Base-by-base conservation (phyloP, 2,113 vertebrate genomes). In the Haemorhous mexicanus region DNA sequence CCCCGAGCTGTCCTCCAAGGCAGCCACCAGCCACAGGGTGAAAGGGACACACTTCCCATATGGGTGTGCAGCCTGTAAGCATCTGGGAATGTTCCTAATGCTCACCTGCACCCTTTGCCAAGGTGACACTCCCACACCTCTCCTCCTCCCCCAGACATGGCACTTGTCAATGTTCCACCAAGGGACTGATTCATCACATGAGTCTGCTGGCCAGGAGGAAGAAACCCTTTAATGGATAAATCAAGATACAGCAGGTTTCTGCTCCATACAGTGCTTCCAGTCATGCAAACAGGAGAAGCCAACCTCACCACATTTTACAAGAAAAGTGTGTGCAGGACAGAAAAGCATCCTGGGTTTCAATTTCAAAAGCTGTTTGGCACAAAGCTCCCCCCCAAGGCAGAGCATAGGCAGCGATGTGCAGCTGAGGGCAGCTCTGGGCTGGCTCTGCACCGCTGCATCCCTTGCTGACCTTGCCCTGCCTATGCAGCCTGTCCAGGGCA, bases 341-440 rank as follows among this genome's bases (percentile, higher is more conserved):
- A 52, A 83, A 35, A 78, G 23, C 49, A 87, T 53, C 20, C 50
- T 27, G 24, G 41, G 12, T 47, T 39, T 63, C 10, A 7, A 32
- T 86, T 75, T 58, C 22, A 22, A 49, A 66, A 63, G 13, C 67
- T 37, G 44, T 22, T 61, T 0, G 0, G 33, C 30, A 7, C 58
- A 43, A 66, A 88, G 27, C 28, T 79, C 61, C 53, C 24, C 74
- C 74, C 49, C 17, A 47, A 35, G 37, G 44, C 56, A 79, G 43
- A 46, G 32, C 64, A 30, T 0, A 9, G 41, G 28, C 62, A 89
- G 67, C 0, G 0, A 66, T 1, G 0, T 9, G 13, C n/a, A 43
- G 49, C 37, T 10, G 23, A 39, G 58, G 20, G 41, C 61, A 92
- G 44, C 33, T 47, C 44, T 24, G 52, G 52, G 30, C 33, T n/a